Conservation (phyloP, 2,888 invertebrate species). For the Coenonympha glycerion region DNA sequence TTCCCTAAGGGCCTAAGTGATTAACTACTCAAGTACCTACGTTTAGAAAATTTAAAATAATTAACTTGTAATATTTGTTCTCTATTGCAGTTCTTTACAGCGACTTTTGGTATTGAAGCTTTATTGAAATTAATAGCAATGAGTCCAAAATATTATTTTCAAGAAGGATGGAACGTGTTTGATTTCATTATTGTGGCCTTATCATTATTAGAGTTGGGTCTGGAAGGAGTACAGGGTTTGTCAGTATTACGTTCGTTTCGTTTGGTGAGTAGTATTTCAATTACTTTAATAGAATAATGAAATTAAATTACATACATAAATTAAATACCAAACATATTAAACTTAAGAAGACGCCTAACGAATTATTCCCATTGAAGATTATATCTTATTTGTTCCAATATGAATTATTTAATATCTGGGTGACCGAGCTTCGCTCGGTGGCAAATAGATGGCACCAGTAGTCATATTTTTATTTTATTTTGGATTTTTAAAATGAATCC, state of each 20-base stretch:
- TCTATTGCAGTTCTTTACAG: constrained; percentile 92
- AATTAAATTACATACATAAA: background rate
- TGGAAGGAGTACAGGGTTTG: constrained; percentile 96
- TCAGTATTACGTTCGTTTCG: constrained; percentile 98
- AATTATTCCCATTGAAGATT: too few species aligned
- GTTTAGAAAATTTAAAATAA: background rate
- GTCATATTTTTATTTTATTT: too few species aligned
- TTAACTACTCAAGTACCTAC: too few species aligned
- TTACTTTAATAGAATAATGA: constrained; percentile 3
- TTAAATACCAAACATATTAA: too few species aligned
- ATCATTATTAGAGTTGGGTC: constrained; percentile 93
- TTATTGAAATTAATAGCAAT: constrained; percentile 95
- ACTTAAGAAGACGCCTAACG: too few species aligned
- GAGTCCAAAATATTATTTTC: constrained; percentile 98
- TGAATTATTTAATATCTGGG: too few species aligned
- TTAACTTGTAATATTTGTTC: background rate
- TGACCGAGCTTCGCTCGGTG: too few species aligned
- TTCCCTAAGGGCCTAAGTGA: too few species aligned
- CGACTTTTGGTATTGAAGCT: constrained; percentile 97
- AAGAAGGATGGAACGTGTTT: constrained; percentile 99
- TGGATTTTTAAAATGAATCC: too few species aligned
- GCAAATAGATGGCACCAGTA: too few species aligned
- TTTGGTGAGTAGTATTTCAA: constrained; percentile 84
- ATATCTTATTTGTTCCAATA: background rate
- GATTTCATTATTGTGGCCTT: constrained; percentile 98